Conservation (phyloP, 1,140 invertebrate species). For the Hestina assimilis region DNA sequence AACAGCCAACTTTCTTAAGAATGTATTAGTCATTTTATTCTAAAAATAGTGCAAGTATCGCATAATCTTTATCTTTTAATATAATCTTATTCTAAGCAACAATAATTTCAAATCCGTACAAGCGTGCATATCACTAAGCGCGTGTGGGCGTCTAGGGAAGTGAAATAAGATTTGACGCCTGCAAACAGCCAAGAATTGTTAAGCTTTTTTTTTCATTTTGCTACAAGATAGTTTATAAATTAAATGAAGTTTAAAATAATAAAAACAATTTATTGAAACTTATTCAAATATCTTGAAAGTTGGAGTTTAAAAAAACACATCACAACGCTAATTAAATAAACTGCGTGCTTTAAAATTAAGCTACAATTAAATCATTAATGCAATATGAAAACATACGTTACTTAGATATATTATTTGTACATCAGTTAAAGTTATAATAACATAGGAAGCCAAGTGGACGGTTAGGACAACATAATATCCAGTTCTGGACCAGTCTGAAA, state of each 20-base stretch:
- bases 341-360: too few species aligned
- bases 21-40: too few species aligned
- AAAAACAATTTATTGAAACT: too few species aligned
- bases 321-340: too few species aligned
- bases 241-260: too few species aligned
- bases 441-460: not conserved
- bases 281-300: too few species aligned
- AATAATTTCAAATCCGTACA: constrained; percentile 5
- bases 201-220: constrained; percentile 20
- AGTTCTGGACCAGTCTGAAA: constrained; percentile 17
- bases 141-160: constrained; percentile 27
- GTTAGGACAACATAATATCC: constrained; percentile 14
- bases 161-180: constrained; percentile 23
- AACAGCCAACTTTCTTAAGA: too few species aligned
- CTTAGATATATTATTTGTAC: too few species aligned
- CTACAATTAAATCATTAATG: too few species aligned
- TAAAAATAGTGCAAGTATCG: not conserved
- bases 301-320: too few species aligned
- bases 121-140: constrained; percentile 5
- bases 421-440: not conserved
- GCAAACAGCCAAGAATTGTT: constrained; percentile 24
- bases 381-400: too few species aligned
- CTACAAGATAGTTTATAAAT: too few species aligned
- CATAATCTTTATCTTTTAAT: not conserved
- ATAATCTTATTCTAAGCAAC: constrained; percentile 6